Conservation (phyloP, 2,888 invertebrate species). For the Oegoconia quadripuncta region DNA sequence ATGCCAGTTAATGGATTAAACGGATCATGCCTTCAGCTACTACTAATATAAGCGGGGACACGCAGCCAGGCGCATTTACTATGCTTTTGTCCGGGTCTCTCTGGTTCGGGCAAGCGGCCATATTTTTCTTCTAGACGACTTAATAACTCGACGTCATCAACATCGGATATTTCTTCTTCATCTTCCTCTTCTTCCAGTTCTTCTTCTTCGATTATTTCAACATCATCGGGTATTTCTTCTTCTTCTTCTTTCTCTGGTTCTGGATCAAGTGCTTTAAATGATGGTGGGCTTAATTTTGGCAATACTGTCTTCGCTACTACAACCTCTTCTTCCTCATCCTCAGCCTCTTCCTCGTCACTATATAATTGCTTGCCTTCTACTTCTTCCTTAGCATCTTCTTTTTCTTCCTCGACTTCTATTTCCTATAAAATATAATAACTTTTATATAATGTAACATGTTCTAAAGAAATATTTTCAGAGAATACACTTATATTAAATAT, state of each 20-base stretch:
- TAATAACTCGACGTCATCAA: conserved; percentile 84
- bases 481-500: too few relatives aligned
- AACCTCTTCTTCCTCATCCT: conserved; percentile 49
- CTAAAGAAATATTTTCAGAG: too few relatives aligned
- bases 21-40: conserved; percentile 38
- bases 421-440: conserved; percentile 31
- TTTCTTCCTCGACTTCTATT: conserved; percentile 17
- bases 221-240: conserved; percentile 53
- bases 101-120: conserved; percentile 81
- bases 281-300: conserved; percentile 30
- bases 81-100: conserved; percentile 63
- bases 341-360: conserved; percentile 57
- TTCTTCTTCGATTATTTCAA: conserved; percentile 68
- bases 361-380: conserved; percentile 53
- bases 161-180: conserved; percentile 79
- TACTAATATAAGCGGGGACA: conserved; percentile 22
- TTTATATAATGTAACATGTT: background rate
- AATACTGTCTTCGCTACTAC: conserved; percentile 31
- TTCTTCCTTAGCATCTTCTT: conserved; percentile 24
- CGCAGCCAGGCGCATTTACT: conserved; percentile 60
- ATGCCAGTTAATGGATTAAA: conserved; percentile 57
- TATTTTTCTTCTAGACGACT: conserved; percentile 86
- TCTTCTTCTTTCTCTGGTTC: conserved; percentile 44
- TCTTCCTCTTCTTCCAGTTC: conserved; percentile 74
- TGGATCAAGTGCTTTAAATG: conserved; percentile 23